phyloP scores from a whole-genome alignment of 2,113 vertebrate species.

The Gasterosteus aculeatus region DNA sequence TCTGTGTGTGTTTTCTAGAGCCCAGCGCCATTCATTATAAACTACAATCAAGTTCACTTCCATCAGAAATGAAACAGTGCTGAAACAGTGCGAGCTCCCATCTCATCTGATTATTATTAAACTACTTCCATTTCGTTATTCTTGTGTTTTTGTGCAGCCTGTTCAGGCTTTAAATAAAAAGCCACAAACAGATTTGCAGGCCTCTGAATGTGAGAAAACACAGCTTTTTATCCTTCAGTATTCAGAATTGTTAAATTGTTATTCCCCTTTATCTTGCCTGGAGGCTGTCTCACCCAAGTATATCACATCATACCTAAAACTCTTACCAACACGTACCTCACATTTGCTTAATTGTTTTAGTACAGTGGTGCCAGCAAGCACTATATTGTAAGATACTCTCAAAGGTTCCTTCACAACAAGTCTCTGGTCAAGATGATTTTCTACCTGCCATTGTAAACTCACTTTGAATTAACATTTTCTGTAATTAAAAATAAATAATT shows the following conservation, averaged over 20 bases:
- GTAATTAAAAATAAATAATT: neutral
- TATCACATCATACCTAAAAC: neutral
- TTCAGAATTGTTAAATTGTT: too few species aligned
- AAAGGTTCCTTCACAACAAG: neutral
- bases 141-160: neutral
- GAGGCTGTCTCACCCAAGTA: neutral
- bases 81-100: conserved; percentile 31
- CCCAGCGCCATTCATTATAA: rapidly evolving
- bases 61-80: conserved; percentile 71
- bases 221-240: too few species aligned
- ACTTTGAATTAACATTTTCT: neutral
- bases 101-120: neutral
- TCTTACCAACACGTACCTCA: neutral
- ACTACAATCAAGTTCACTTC: neutral
- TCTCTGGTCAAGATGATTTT: neutral
- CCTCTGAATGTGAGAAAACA: neutral
- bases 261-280: neutral
- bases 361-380: neutral
- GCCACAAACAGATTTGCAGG: neutral
- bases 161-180: conserved; percentile 2
- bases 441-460: neutral
- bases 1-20: conserved; percentile 53
- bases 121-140: neutral
- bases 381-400: neutral
- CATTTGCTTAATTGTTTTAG: neutral